phyloP scores from a whole-genome alignment of 1,140 invertebrate genomes.

The Aphidius gifuensis region DNA sequence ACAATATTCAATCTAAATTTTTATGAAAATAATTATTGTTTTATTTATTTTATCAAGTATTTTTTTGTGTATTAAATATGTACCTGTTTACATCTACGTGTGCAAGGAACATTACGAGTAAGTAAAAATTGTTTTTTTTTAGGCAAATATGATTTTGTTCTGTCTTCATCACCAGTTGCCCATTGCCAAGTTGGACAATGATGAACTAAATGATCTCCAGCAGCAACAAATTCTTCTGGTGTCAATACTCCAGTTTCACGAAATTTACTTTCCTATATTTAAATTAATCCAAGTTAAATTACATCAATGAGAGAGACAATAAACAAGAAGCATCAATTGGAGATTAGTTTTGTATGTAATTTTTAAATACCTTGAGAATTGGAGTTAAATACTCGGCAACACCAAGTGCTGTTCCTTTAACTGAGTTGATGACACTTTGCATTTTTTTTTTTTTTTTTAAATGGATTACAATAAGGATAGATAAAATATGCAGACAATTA shows the following conservation, averaged over 20 bases:
- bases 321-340: not conserved
- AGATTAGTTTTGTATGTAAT: not conserved
- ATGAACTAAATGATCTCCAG: conserved; percentile 97
- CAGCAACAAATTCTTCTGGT: conserved; percentile 93
- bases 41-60: conserved; percentile 15
- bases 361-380: conserved; percentile 76
- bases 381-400: conserved; percentile 96
- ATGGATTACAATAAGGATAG: too few relatives aligned
- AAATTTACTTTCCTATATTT: conserved; percentile 91
- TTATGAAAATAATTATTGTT: not conserved
- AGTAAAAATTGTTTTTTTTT: conserved; percentile 97
- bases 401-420: conserved; percentile 91
- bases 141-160: conserved; percentile 84
- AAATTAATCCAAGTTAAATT: conserved; percentile 14
- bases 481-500: too few relatives aligned
- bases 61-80: conserved; percentile 16
- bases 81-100: conserved; percentile 88
- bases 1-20: conserved; percentile 79
- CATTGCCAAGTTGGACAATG: conserved; percentile 99
- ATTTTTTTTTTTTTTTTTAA: conserved; percentile 56
- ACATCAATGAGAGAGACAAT: not conserved
- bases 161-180: conserved; percentile 85
- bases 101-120: conserved; percentile 93
- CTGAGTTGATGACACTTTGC: conserved; percentile 93
- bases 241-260: conserved; percentile 97